phyloP scores from a whole-genome alignment of 2,888 invertebrate species.

The Cosmorhoe ocellata region DNA sequence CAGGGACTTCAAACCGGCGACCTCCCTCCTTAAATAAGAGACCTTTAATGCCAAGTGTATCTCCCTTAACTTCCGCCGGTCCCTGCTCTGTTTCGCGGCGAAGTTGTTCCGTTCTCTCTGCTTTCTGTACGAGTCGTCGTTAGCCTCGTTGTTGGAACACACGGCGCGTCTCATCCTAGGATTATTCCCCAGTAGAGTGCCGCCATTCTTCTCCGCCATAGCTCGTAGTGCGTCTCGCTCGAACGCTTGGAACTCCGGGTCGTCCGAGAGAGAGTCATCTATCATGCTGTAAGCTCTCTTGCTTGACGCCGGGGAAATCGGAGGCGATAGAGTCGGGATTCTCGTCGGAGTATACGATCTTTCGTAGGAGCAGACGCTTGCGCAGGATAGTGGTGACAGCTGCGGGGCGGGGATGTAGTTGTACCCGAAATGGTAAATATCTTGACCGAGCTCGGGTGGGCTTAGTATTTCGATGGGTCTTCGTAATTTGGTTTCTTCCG shows the following conservation, averaged over 20 bases:
- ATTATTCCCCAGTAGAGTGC: constrained; percentile 77
- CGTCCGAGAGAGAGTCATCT: constrained; percentile 57
- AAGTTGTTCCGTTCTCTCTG: constrained; percentile 95
- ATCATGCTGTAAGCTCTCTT: constrained; percentile 34
- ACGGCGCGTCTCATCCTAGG: constrained; percentile 85
- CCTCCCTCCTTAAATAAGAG: constrained; percentile 84
- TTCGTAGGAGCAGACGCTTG: constrained; percentile 44
- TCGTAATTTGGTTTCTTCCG: constrained; percentile 24
- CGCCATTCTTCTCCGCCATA: constrained; percentile 83
- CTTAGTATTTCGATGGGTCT: no score
- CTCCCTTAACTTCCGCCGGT: constrained; percentile 94
- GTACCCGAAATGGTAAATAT: constrained; percentile 34
- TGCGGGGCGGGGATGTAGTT: constrained; percentile 37
- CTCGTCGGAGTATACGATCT: constrained; percentile 23
- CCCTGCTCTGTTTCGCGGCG: constrained; percentile 96
- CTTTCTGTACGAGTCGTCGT: constrained; percentile 93
- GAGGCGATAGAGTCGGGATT: constrained; percentile 41
- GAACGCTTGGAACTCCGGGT: constrained; percentile 85
- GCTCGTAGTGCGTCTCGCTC: constrained; percentile 85
- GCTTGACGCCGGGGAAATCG: constrained; percentile 38
- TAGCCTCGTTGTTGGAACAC: constrained; percentile 47
- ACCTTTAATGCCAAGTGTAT: constrained; percentile 95
- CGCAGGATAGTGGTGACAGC: constrained; percentile 43
- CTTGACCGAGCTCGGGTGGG: constrained; percentile 5
- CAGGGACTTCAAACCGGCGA: constrained; percentile 49